phyloP scores from a whole-genome alignment of 2,888 invertebrate genomes.

The Cheilosia vernalis region DNA sequence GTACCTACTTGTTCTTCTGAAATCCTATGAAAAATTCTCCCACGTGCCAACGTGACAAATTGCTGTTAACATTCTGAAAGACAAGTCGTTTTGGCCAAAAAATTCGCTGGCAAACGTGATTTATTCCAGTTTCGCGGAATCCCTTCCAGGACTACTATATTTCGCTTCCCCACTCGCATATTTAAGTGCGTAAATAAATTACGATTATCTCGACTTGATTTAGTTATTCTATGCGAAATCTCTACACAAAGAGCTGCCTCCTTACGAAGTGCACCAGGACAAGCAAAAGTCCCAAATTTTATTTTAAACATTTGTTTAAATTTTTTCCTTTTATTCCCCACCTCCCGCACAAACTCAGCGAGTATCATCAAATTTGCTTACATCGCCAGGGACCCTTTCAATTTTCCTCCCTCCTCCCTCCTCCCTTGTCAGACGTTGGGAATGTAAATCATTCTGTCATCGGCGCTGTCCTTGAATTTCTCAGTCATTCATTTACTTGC shows the following conservation, averaged over 20 bases:
- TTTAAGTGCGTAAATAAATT: slow-evolving; percentile 20
- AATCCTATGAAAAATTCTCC: too few species aligned
- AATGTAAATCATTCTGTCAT: slow-evolving; percentile 7
- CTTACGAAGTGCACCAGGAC: neutral
- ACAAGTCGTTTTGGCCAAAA: too few species aligned
- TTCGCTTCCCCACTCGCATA: neutral
- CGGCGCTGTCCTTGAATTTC: neutral
- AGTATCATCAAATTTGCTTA: neutral
- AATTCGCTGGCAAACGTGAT: too few species aligned
- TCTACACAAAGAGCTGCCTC: slow-evolving; percentile 1
- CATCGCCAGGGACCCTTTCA: neutral
- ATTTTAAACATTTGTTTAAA: slow-evolving; percentile 1
- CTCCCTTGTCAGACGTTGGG: neutral
- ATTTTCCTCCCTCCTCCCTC: neutral
- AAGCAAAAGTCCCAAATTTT: neutral
- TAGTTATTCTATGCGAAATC: slow-evolving; percentile 25
- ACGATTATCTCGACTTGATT: slow-evolving; percentile 35
- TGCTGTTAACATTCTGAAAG: too few species aligned
- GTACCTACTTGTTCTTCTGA: too few species aligned
- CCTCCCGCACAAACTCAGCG: neutral
- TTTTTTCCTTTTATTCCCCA: neutral
- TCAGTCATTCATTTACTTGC: neutral
- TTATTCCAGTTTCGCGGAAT: too few species aligned
- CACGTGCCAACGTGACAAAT: too few species aligned
- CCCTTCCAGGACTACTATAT: neutral